These are phyloP conservation scores for Mesorhabditis spiculigera DNA, from an alignment of 2,888 invertebrate species.

Conservation along the genomic window DNA sequence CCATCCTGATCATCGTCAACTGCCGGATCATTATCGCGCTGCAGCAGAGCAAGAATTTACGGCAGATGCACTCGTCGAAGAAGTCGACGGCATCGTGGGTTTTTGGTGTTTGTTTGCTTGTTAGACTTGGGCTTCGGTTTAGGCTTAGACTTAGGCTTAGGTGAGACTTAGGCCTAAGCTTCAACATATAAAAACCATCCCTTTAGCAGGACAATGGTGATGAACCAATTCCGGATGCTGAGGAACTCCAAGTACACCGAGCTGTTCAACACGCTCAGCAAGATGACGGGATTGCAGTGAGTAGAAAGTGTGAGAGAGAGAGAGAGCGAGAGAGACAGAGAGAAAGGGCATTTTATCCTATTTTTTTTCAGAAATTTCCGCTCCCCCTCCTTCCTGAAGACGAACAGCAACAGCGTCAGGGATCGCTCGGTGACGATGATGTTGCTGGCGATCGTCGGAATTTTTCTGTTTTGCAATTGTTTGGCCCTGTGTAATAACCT, in stretches of 20 bases:
- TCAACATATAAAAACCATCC: neutral
- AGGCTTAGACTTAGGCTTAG: neutral
- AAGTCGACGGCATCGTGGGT: conserved; percentile 38
- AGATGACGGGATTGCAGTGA: neutral
- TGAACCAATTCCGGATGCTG: conserved; percentile 49
- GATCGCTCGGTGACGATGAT: conserved; percentile 54
- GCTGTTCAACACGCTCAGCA: conserved; percentile 43
- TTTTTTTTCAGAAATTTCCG: conserved; percentile 30
- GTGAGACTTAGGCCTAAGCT: too few relatives aligned
- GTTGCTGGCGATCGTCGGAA: conserved; percentile 56
- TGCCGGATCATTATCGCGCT: conserved; percentile 50
- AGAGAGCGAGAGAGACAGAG: too few relatives aligned
- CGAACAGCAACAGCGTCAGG: conserved; percentile 40
- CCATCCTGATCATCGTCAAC: conserved; percentile 52
- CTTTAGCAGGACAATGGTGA: conserved; percentile 13
- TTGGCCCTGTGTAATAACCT: conserved; percentile 57
- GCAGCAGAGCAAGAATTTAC: conserved; percentile 40
- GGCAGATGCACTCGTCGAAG: conserved; percentile 36
- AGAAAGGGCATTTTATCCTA: conserved; percentile 16
- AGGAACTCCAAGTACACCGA: conserved; percentile 51
- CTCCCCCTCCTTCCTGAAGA: conserved; percentile 33
- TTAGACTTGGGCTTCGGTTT: too few relatives aligned
- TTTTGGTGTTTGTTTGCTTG: conserved; percentile 11
- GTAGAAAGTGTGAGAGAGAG: conserved; percentile 22
- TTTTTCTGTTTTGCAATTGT: conserved; percentile 56